These are phyloP conservation scores for Digitonthophagus gazella DNA, from an alignment of 2,888 invertebrate genomes.

Conservation along the genomic window DNA sequence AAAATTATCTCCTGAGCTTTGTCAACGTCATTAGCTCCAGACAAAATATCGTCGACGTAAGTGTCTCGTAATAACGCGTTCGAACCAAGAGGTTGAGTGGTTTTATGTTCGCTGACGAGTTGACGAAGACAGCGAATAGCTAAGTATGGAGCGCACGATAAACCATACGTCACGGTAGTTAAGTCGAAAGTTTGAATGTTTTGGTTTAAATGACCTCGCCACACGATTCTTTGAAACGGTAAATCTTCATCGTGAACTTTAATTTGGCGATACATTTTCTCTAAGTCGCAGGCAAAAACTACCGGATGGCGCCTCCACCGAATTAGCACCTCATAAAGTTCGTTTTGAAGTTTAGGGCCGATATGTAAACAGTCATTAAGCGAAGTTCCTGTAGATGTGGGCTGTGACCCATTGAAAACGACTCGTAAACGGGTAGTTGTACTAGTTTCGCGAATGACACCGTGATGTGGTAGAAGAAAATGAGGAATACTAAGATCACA, in stretches of 20 bases:
- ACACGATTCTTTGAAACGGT: neutral
- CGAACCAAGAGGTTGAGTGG: neutral
- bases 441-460: neutral
- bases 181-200: neutral
- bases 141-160: neutral
- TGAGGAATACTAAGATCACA: neutral
- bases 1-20: neutral
- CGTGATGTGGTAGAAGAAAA: neutral
- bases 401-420: neutral
- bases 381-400: neutral
- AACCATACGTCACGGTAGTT: neutral
- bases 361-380: neutral
- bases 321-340: neutral
- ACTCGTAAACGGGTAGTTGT: neutral
- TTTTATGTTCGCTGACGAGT: neutral
- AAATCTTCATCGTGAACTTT: neutral
- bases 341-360: neutral
- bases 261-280: conserved; percentile 4
- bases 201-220: neutral
- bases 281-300: neutral
- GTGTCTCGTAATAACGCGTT: neutral
- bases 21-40: neutral
- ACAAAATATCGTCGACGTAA: neutral
- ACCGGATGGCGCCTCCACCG: neutral
- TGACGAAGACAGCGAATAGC: neutral